Base-by-base conservation (phyloP, 2,797 vertebrate species). In the Syngnathus acus region DNA sequence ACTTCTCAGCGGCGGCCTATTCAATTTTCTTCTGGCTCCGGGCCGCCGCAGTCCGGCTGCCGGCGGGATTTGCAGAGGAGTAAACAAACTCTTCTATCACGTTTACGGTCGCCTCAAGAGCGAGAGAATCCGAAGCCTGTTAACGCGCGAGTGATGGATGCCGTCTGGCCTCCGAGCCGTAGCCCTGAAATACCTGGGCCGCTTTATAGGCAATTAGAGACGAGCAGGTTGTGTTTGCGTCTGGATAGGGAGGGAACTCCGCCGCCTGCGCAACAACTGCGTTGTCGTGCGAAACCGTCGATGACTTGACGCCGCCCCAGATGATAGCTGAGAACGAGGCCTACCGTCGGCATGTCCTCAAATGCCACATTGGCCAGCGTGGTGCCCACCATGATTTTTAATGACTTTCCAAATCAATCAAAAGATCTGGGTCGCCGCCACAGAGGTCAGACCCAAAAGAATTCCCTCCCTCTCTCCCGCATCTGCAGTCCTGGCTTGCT, bases 401-500 rank as follows among this genome's bases (percentile, higher is more conserved):
- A 84, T 79, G 77, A 82, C 75, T 82, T 76, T 71, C 62, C 76
- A 72, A 84, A 84, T 85, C 75, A 76, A 80, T 82, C 70, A 74
- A 66, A 82, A 40, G 65, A 75, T 79, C 65, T 72, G 68, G 69
- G 74, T 81, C 78, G 66, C 67, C 74, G 72, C 74, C 71, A 64
- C 68, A 72, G 72, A 78, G 78, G 73, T 86, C 65, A 62, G 65
- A 48, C 19, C 8, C 51, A 72, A 53, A 77, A 67, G 17, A 72
- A 65, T 1, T 32, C 26, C 26, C 26, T 37, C 57, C 6, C 1
- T 37, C 57, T 5, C 1, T 37, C 57, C 6, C 59, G 62, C 64
- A 6, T 72, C 32, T 69, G 66, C n/a, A 43, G 40, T 64, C 17
- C 17, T 32, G 26, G 26, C 26, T 32, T 32, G 26, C 21, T 68